Percentiles rank a stretch among this genome's conserved stretches.
These are phyloP conservation scores for Lysandra coridon DNA, from an alignment of 2,888 invertebrate species.

Conservation along the genomic window DNA sequence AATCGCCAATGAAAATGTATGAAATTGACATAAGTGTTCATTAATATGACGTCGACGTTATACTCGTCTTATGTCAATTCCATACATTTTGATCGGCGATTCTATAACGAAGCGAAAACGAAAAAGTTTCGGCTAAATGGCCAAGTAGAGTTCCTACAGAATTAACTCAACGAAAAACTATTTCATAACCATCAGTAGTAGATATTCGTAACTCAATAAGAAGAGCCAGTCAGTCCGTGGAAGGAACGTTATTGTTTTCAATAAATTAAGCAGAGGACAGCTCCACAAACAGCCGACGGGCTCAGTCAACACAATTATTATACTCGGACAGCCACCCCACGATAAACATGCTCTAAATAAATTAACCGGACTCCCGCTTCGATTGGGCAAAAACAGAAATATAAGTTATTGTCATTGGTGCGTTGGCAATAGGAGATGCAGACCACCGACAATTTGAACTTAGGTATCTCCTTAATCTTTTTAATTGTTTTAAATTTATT, in stretches of 20 bases:
- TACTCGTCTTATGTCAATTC: too few species aligned
- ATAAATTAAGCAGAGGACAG: slow-evolving; percentile 75
- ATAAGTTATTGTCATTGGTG: not conserved
- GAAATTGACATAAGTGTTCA: too few species aligned
- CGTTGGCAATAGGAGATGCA: too few species aligned
- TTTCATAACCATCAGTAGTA: not conserved
- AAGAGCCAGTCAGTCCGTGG: slow-evolving; percentile 43
- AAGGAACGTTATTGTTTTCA: slow-evolving; percentile 69
- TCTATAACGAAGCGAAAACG: not conserved
- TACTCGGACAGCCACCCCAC: slow-evolving; percentile 76
- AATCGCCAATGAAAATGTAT: too few species aligned
- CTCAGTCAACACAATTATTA: slow-evolving; percentile 80
- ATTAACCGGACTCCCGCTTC: slow-evolving; percentile 63
- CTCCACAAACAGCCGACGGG: slow-evolving; percentile 68
- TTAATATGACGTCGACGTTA: too few species aligned
- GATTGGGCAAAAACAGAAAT: slow-evolving; percentile 22
- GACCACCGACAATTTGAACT: too few species aligned
- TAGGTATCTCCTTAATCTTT: too few species aligned
- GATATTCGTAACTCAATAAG: slow-evolving; percentile 29
- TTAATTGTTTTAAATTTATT: too few species aligned
- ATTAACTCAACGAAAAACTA: not conserved
- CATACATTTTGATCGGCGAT: too few species aligned
- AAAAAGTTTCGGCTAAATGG: not conserved
- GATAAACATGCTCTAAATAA: slow-evolving; percentile 77
- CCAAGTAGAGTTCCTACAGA: too few species aligned